phyloP scores from a whole-genome alignment of 2,797 vertebrate species.

The Chlorospingus semifuscus region DNA sequence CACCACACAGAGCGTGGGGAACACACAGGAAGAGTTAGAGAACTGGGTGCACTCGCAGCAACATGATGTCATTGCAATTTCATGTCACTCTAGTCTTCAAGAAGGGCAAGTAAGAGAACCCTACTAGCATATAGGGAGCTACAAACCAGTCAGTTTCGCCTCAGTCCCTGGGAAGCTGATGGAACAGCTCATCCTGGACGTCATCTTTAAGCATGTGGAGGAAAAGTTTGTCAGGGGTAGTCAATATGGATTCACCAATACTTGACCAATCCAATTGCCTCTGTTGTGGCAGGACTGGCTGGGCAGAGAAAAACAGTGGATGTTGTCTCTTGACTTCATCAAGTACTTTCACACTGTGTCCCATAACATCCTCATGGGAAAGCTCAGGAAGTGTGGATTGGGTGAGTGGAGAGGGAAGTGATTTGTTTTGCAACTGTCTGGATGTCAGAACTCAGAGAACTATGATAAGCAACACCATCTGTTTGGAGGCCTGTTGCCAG shows the following conservation, averaged over 20 bases:
- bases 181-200: background rate
- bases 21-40: background rate
- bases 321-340: background rate
- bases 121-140: too few species aligned
- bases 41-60: background rate
- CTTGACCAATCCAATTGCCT: background rate
- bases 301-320: background rate
- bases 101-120: background rate
- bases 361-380: background rate
- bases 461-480: rapidly evolving
- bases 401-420: background rate
- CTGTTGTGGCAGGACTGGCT: rapidly evolving
- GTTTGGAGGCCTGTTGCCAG: background rate
- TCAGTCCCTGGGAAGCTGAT: background rate
- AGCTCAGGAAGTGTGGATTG: background rate
- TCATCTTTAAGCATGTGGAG: background rate
- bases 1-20: background rate
- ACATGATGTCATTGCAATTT: background rate
- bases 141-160: background rate
- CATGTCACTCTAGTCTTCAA: background rate
- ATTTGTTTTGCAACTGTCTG: background rate
- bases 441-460: background rate
- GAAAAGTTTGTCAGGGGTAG: background rate
- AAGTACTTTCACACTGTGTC: background rate
- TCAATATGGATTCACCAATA: background rate